phyloP scores from a whole-genome alignment of 1,140 invertebrate genomes.

The Charaxes varanes region DNA sequence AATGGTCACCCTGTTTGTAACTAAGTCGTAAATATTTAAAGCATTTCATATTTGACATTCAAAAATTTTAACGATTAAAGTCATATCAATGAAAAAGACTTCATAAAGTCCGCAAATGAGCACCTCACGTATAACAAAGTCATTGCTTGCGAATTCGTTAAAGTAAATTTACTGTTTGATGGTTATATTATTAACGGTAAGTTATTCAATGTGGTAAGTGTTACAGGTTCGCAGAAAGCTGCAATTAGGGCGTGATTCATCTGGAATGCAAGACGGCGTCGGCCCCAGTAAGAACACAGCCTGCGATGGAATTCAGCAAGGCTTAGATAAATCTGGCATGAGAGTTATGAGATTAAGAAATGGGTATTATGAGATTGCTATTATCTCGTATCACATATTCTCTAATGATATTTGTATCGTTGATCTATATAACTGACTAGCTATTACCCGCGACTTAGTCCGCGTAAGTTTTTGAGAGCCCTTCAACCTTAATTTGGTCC shows the following conservation, averaged over 20 bases:
- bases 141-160: slow-evolving; percentile 18
- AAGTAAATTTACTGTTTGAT: slow-evolving; percentile 29
- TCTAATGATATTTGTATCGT: too few species aligned
- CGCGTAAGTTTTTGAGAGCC: too few species aligned
- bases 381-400: too few species aligned
- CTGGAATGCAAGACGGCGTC: slow-evolving; percentile 18
- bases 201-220: slow-evolving; percentile 23
- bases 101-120: slow-evolving; percentile 2
- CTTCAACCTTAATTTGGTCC: too few species aligned
- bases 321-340: slow-evolving; percentile 17
- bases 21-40: too few species aligned
- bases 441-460: too few species aligned
- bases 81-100: not conserved
- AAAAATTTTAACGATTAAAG: not conserved
- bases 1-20: too few species aligned
- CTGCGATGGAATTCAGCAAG: slow-evolving; percentile 26
- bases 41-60: too few species aligned
- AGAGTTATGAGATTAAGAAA: slow-evolving; percentile 2
- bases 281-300: slow-evolving; percentile 23
- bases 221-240: slow-evolving; percentile 39
- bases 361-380: too few species aligned
- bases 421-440: too few species aligned
- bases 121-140: slow-evolving; percentile 19
- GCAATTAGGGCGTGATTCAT: slow-evolving; percentile 50
- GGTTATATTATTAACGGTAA: slow-evolving; percentile 51